A percentile compares a stretch with the other conserved stretches of the same genome.
These are phyloP conservation scores for Symphodus melops DNA, from an alignment of 2,113 vertebrate genomes.

Conservation along the genomic window DNA sequence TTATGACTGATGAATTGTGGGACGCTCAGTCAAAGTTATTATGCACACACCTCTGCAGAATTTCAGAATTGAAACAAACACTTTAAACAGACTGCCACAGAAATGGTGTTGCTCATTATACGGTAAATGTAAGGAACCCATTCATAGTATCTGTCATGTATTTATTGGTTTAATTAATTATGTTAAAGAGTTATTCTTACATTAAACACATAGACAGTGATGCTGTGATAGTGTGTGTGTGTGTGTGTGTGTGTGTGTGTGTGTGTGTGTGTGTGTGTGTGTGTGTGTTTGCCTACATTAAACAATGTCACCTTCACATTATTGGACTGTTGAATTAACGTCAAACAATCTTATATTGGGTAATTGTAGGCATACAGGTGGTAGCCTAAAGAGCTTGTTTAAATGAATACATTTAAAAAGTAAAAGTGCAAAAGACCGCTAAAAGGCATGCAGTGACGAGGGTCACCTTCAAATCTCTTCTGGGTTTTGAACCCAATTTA, in stretches of 20 bases:
- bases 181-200: neutral
- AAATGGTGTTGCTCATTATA: neutral
- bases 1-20: slow-evolving; percentile 1
- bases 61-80: neutral
- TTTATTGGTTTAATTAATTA: neutral
- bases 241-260: neutral
- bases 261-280: neutral
- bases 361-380: neutral
- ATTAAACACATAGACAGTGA: neutral
- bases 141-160: too few relatives aligned
- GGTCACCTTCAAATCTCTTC: slow-evolving; percentile 3
- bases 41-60: neutral
- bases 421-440: neutral
- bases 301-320: slow-evolving; percentile 16
- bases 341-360: neutral
- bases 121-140: too few relatives aligned
- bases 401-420: slow-evolving; percentile 45
- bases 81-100: too few relatives aligned
- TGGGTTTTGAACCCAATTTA: neutral
- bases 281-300: neutral
- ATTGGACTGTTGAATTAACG: neutral
- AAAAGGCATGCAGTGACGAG: slow-evolving; percentile 16
- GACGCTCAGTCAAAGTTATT: neutral
- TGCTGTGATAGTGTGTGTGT: neutral
- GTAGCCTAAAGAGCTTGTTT: slow-evolving; percentile 10